phyloP scores from a whole-genome alignment of 2,888 invertebrate species.

The Marasmarcha lunaedactyla region DNA sequence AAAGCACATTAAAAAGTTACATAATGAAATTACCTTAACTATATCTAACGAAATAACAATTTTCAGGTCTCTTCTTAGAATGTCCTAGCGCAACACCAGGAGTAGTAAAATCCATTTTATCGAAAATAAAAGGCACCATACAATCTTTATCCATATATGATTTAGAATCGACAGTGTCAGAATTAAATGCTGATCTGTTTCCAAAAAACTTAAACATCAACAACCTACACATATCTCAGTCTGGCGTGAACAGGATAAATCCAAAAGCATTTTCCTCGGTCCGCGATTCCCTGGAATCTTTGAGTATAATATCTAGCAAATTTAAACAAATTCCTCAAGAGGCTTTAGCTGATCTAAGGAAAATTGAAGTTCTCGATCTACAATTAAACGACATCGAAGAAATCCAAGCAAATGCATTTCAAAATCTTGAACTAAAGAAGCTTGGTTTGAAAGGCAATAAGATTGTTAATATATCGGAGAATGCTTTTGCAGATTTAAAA shows the following conservation, averaged over 20 bases:
- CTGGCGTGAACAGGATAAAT: conserved; percentile 76
- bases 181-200: conserved; percentile 81
- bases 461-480: conserved; percentile 83
- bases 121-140: conserved; percentile 76
- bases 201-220: conserved; percentile 76
- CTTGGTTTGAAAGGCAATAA: conserved; percentile 88
- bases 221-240: conserved; percentile 83
- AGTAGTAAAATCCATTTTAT: conserved; percentile 79
- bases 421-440: conserved; percentile 82
- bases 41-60: conserved; percentile 10
- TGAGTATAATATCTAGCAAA: conserved; percentile 83
- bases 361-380: conserved; percentile 81
- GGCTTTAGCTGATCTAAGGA: conserved; percentile 77
- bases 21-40: too few species aligned
- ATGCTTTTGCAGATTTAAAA: conserved; percentile 84
- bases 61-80: conserved; percentile 84
- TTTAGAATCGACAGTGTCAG: conserved; percentile 83
- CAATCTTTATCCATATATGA: conserved; percentile 92
- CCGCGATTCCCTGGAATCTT: conserved; percentile 77
- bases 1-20: neutral
- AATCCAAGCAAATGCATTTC: conserved; percentile 86
- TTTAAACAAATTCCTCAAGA: conserved; percentile 81
- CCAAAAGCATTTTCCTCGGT: conserved; percentile 77
- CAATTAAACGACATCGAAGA: conserved; percentile 88
- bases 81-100: conserved; percentile 86